Percentiles rank a stretch among this genome's conserved stretches.
phyloP scores from a whole-genome alignment of 1,140 invertebrate genomes.

The Drosophila rhopaloa region DNA sequence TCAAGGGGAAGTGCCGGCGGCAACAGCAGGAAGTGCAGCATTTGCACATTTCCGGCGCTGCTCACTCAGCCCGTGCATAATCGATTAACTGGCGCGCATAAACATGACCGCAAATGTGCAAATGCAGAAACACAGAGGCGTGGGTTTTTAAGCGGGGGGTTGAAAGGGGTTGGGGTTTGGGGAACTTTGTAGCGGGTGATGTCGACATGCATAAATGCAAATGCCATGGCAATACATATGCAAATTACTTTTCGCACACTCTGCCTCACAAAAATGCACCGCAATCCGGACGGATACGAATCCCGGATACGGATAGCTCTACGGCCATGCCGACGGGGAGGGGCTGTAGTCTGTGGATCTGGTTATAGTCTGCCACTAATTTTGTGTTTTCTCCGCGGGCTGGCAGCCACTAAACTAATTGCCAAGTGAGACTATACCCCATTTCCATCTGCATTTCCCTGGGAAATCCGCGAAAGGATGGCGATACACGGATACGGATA shows the following conservation, averaged over 20 bases:
- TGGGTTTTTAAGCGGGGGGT: neutral
- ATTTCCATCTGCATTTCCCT: constrained; percentile 27
- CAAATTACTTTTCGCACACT: constrained; percentile 65
- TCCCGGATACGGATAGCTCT: constrained; percentile 20
- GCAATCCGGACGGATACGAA: constrained; percentile 42
- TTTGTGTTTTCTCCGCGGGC: constrained; percentile 49
- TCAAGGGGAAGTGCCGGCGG: neutral
- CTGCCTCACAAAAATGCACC: constrained; percentile 42
- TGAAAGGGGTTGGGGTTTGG: neutral
- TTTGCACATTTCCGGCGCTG: constrained; percentile 80
- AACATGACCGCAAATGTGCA: constrained; percentile 82
- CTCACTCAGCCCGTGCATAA: constrained; percentile 78
- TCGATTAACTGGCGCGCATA: constrained; percentile 80
- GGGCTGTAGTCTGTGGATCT: neutral
- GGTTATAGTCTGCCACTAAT: constrained; percentile 48
- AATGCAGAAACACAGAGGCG: constrained; percentile 35
- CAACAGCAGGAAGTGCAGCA: constrained; percentile 64
- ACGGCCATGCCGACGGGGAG: neutral
- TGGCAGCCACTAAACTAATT: constrained; percentile 57
- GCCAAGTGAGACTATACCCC: constrained; percentile 44
- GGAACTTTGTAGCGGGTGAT: constrained; percentile 6
- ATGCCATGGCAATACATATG: constrained; percentile 75
- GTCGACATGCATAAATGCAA: constrained; percentile 77
- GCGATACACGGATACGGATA: neutral
- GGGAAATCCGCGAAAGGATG: constrained; percentile 18